These are phyloP conservation scores for Amiota minor DNA, from an alignment of 2,888 invertebrate genomes.

Conservation along the genomic window DNA sequence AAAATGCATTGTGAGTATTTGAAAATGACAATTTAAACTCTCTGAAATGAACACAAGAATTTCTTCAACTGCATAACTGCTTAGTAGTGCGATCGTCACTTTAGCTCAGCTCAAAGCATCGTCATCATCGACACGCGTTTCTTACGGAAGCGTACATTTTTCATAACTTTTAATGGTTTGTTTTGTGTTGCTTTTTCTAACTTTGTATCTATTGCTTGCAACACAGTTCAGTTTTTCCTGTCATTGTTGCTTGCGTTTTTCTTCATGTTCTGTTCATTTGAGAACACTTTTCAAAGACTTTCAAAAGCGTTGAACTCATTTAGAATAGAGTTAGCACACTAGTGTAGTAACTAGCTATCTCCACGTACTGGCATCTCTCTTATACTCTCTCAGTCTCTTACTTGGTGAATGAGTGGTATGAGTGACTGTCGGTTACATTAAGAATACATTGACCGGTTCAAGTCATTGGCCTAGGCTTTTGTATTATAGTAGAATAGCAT, in stretches of 20 bases:
- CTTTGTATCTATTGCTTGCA: neutral
- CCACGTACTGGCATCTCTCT: too few relatives aligned
- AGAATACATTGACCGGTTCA: slow-evolving; percentile 68
- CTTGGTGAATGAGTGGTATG: neutral
- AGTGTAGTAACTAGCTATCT: neutral
- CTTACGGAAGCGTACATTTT: slow-evolving; percentile 26
- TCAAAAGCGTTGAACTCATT: slow-evolving; percentile 15
- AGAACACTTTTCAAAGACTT: slow-evolving; percentile 19
- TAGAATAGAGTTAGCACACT: slow-evolving; percentile 10
- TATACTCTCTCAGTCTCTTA: too few relatives aligned
- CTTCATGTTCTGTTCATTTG: neutral
- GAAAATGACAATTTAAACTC: too few relatives aligned
- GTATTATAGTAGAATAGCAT: neutral
- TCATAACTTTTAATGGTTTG: slow-evolving; percentile 6
- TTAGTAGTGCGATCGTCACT: too few relatives aligned
- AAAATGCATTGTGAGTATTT: too few relatives aligned
- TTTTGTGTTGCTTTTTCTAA: neutral
- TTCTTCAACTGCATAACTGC: neutral
- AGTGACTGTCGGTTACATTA: slow-evolving; percentile 46
- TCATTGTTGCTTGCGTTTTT: slow-evolving; percentile 14
- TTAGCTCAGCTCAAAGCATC: neutral
- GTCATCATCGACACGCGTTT: slow-evolving; percentile 12
- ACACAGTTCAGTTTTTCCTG: slow-evolving; percentile 28
- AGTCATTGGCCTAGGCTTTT: slow-evolving; percentile 63
- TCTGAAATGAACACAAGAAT: too few relatives aligned